Conservation (phyloP, 2,113 vertebrate species). For the Synchiropus splendidus region DNA sequence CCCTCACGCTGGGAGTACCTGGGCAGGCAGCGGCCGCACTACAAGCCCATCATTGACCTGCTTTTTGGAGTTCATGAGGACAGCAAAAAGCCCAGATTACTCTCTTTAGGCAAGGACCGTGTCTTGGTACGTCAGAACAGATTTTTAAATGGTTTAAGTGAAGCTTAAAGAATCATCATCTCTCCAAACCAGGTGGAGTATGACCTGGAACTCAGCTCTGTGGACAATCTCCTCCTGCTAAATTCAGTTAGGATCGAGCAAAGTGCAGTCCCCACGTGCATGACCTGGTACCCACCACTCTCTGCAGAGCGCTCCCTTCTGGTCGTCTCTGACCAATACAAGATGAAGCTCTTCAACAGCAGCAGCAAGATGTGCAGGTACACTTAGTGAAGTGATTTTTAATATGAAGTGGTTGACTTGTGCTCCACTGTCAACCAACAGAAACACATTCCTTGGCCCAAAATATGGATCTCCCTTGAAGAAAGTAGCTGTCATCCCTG, state of each 20-base stretch:
- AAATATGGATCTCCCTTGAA: conserved; percentile 76
- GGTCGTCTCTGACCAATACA: conserved; percentile 73
- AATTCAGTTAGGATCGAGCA: conserved; percentile 74
- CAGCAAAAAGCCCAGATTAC: conserved; percentile 70
- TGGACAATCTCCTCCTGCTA: conserved; percentile 65
- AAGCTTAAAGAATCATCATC: not conserved
- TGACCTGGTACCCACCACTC: conserved; percentile 84
- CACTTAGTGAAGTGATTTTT: conserved; percentile 3
- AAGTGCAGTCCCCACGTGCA: conserved; percentile 69
- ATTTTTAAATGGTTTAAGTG: not conserved
- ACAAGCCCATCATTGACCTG: conserved; percentile 75
- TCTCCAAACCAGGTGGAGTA: conserved; percentile 79
- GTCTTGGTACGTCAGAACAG: conserved; percentile 67
- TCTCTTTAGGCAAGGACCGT: conserved; percentile 82
- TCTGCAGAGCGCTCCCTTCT: conserved; percentile 79
- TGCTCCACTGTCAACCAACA: conserved; percentile 39
- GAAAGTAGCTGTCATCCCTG: conserved; percentile 72
- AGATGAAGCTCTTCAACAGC: conserved; percentile 84
- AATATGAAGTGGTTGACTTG: not conserved
- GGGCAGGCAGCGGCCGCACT: conserved; percentile 79
- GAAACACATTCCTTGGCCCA: conserved; percentile 81
- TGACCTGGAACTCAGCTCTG: conserved; percentile 66
- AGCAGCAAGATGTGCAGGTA: conserved; percentile 90
- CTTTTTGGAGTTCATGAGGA: conserved; percentile 80
- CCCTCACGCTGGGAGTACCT: conserved; percentile 67